phyloP scores from a whole-genome alignment of 2,888 invertebrate species.

The Meteorus cinctellus region DNA sequence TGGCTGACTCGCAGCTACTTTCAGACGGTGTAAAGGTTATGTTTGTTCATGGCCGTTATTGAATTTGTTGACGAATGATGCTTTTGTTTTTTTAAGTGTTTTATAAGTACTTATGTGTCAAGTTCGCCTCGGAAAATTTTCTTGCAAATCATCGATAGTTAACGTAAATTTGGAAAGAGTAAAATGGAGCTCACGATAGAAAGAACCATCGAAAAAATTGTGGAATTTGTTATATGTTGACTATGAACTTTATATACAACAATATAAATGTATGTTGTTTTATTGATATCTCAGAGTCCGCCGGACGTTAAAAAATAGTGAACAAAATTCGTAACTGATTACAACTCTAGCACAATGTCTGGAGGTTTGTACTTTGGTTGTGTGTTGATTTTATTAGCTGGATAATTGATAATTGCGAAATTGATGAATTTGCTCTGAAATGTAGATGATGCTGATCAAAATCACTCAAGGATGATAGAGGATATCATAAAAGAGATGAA shows the following conservation, averaged over 20 bases:
- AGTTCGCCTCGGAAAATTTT: background rate
- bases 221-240: background rate
- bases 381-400: background rate
- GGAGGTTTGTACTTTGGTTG: background rate
- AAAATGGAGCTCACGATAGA: background rate
- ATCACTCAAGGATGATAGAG: constrained; percentile 77
- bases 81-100: no score
- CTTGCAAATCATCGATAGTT: background rate
- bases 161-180: background rate
- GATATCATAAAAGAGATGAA: constrained; percentile 77
- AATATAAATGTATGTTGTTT: background rate
- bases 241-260: background rate
- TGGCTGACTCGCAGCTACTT: no score
- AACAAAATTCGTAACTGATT: background rate
- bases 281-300: no score
- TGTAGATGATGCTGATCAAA: constrained; percentile 73
- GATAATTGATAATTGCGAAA: constrained; percentile 44
- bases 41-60: no score
- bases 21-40: no score
- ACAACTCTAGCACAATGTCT: background rate
- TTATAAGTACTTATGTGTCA: no score
- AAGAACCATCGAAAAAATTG: background rate
- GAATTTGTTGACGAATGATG: no score
- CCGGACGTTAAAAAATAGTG: background rate
- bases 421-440: constrained; percentile 34